Evolutionary conservation across 1,140 invertebrate species (phyloP), one percentile per base, ranked within the genome.

Genomic region (Drosophila sproati): DNA sequence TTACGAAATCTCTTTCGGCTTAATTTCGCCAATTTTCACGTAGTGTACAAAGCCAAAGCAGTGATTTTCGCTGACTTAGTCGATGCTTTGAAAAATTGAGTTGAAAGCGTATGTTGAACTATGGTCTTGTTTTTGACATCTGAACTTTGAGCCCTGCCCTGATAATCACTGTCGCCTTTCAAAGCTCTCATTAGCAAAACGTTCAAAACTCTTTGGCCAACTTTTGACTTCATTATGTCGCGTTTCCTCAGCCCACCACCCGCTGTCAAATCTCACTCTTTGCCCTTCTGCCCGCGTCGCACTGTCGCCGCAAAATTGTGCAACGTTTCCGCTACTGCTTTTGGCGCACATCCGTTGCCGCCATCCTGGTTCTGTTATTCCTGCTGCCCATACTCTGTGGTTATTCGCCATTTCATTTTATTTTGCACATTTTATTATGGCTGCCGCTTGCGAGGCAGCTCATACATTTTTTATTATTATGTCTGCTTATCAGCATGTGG

Each of bases 391-490:
- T 63, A 52, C 62, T 62, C 72, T 82, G 82, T 61, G 83, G 83
- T 74, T 80, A 70, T 82, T 78, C 67, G 80, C 85, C 83, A 89
- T 89, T 89, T 82, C 85, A 80, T 88, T 88, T 88, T 88, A 88
- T 83, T 89, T 88, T 89, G 80, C 83, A 88, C 85, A 88, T 88
- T 88, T 88, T 88, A 88, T 88, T 88, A 88, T 88, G 83, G 80
- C 82, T 80, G 77, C 72, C 79, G 80, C 70, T 87, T 88, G 82
- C 76, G 69, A 73, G 76, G 68, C 82, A 74, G 63, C 83, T 83
- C 83, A 88, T 88, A 88, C 83, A 88, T 88, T 88, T 88, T 88
- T 88, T 88, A 88, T 88, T 89, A 88, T 88, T 88, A 88, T 88
- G 83, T 88, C 83, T 88, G 83, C 83, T 88, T 88, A 88, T 88